phyloP scores from a whole-genome alignment of 2,888 invertebrate genomes.

The Nomada hirtipes region DNA sequence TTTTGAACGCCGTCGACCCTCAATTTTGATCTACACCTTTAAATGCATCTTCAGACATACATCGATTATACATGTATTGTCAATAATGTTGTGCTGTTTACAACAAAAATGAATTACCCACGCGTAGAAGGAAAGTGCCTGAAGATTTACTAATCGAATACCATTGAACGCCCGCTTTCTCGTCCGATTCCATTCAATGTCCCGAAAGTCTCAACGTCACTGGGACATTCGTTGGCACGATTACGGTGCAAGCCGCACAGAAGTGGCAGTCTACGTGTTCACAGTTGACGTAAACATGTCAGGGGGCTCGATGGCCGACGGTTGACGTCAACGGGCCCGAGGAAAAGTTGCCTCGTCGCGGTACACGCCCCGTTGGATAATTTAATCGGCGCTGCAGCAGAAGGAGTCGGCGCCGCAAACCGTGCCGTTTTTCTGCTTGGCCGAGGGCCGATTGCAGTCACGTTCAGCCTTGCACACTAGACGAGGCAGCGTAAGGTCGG shows the following conservation, averaged over 20 bases:
- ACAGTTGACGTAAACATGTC: slow-evolving; percentile 1
- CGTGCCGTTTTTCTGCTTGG: slow-evolving; percentile 31
- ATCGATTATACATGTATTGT: no score
- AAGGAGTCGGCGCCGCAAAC: slow-evolving; percentile 5
- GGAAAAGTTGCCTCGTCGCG: slow-evolving; percentile 44
- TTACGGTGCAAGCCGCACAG: not conserved
- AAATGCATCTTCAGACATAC: no score
- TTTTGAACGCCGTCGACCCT: no score
- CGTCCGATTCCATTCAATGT: not conserved
- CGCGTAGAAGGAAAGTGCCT: not conserved
- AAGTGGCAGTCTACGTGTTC: slow-evolving; percentile 1
- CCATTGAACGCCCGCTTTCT: not conserved
- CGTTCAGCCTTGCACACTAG: slow-evolving; percentile 61
- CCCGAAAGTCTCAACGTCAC: not conserved
- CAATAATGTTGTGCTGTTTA: no score
- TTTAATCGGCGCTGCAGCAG: slow-evolving; percentile 23
- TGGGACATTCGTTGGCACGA: not conserved
- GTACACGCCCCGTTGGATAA: slow-evolving; percentile 40
- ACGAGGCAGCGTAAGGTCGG: slow-evolving; percentile 53
- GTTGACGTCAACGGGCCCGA: slow-evolving; percentile 33
- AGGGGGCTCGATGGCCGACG: slow-evolving; percentile 23
- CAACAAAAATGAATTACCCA: no score
- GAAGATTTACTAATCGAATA: not conserved
- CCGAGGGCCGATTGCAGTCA: slow-evolving; percentile 49
- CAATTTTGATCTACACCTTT: no score